Conservation (phyloP, 1,140 invertebrate species). For the Triops longicaudatus region DNA sequence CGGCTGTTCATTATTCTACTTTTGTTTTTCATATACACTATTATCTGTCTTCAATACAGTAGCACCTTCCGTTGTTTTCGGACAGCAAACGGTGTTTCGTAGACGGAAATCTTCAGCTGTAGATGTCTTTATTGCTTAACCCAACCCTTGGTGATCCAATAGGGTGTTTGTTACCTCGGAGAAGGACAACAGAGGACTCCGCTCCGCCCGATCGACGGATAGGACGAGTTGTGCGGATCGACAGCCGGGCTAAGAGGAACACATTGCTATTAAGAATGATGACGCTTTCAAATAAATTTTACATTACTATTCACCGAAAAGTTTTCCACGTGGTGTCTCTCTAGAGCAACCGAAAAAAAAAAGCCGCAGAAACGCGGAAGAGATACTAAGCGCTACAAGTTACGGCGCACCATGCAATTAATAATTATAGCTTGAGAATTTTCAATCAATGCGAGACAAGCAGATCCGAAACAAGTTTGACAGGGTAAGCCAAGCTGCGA, state of each 20-base stretch:
- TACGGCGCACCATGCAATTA: too few species aligned
- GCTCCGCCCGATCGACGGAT: slow-evolving; percentile 51
- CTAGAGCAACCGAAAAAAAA: not conserved
- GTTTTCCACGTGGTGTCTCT: not conserved
- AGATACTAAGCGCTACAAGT: too few species aligned
- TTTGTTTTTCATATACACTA: not conserved
- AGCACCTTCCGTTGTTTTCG: not conserved
- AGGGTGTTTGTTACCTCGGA: slow-evolving; percentile 72
- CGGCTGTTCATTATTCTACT: not conserved
- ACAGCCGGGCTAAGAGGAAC: not conserved
- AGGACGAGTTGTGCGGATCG: slow-evolving; percentile 7
- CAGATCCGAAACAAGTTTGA: not conserved
- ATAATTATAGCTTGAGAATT: too few species aligned
- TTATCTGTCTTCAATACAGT: too few species aligned
- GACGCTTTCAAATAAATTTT: not conserved
- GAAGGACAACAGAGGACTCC: slow-evolving; percentile 71
- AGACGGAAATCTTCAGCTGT: slow-evolving; percentile 27
- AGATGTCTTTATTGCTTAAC: slow-evolving; percentile 26
- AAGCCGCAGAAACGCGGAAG: not conserved
- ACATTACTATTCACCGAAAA: not conserved
- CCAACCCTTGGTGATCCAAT: slow-evolving; percentile 48
- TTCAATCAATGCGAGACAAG: not conserved
- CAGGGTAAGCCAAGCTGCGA: not conserved
- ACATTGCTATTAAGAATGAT: not conserved
- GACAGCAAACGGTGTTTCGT: slow-evolving; percentile 22